Percentiles rank a stretch among this genome's conserved stretches.
Evolutionary conservation across 2,797 vertebrate species (phyloP).

Genomic region (Pelodytes ibericus): DNA sequence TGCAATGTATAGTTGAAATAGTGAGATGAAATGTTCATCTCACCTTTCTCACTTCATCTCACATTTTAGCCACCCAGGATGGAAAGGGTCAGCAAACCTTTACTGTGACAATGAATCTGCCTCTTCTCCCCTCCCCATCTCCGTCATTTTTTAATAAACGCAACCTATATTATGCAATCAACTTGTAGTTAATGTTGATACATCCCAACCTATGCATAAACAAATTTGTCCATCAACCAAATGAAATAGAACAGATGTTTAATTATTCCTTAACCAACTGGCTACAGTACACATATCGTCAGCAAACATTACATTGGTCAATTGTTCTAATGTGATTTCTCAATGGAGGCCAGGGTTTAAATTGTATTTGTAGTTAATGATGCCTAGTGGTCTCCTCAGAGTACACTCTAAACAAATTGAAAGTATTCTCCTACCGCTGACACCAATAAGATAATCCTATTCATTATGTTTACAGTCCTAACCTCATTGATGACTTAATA

Average conservation of each 20-base stretch:
- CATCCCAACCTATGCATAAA: background rate
- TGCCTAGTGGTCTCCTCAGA: constrained; percentile 17
- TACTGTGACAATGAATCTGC: too few species aligned
- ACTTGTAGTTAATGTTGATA: too few species aligned
- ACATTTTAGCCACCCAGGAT: too few species aligned
- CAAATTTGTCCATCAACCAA: constrained; percentile 6
- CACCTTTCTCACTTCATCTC: too few species aligned
- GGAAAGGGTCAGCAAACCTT: too few species aligned
- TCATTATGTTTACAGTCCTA: constrained; percentile 20
- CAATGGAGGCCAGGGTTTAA: constrained; percentile 28
- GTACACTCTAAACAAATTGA: constrained; percentile 28
- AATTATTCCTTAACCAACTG: constrained; percentile 46
- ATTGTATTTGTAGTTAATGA: constrained; percentile 52
- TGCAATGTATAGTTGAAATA: too few species aligned
- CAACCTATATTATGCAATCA: too few species aligned
- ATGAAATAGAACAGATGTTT: constrained; percentile 52
- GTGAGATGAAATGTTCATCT: too few species aligned
- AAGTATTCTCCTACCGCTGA: background rate
- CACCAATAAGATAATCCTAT: constrained; percentile 11
- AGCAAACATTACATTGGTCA: constrained; percentile 34
- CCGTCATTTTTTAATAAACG: too few species aligned
- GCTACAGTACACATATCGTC: constrained; percentile 13
- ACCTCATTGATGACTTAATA: constrained; percentile 47
- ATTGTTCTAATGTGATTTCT: constrained; percentile 24
- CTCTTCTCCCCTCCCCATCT: too few species aligned